Percentiles rank a stretch among this genome's conserved stretches.
Evolutionary conservation across 2,113 vertebrate species (phyloP).

Genomic region (Cebidichthys violaceus): DNA sequence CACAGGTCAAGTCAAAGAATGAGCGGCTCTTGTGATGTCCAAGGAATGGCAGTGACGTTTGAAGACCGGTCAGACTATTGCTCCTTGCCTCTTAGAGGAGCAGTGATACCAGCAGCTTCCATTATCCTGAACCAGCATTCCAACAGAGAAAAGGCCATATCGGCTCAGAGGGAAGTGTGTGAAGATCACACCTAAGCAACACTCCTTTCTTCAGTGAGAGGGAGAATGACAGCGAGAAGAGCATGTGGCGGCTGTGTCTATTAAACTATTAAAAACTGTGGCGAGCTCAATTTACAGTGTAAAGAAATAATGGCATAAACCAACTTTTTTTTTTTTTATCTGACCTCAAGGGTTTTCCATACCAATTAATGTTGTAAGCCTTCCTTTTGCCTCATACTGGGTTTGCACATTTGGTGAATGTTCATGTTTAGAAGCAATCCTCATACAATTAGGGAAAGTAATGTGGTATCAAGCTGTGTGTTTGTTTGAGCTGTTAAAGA

Average conservation of each 20-base stretch:
- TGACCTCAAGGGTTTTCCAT: not conserved
- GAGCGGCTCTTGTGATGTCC: not conserved
- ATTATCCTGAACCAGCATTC: not conserved
- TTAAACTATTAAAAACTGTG: not conserved
- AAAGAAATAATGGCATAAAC: not conserved
- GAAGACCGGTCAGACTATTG: not conserved
- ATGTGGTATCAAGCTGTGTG: not conserved
- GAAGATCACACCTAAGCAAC: not conserved
- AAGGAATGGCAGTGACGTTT: not conserved
- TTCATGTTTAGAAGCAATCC: not conserved
- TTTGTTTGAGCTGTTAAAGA: not conserved
- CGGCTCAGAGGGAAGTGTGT: constrained; percentile 21
- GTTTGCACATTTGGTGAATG: not conserved
- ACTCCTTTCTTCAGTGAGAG: not conserved
- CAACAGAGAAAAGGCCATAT: constrained; percentile 15
- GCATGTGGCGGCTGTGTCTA: not conserved
- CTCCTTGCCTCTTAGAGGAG: not conserved
- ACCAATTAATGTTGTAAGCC: not conserved
- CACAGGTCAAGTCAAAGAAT: constrained; percentile 3
- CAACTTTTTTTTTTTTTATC: not conserved
- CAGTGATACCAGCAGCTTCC: constrained; percentile 4
- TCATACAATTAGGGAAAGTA: not conserved
- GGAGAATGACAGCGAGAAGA: not conserved
- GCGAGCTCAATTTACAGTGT: not conserved
- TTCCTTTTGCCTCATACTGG: not conserved